Percentiles rank a stretch among this genome's conserved stretches.
Evolutionary conservation across 2,888 invertebrate genomes (phyloP).

Genomic region (Philereme vetulata): DNA sequence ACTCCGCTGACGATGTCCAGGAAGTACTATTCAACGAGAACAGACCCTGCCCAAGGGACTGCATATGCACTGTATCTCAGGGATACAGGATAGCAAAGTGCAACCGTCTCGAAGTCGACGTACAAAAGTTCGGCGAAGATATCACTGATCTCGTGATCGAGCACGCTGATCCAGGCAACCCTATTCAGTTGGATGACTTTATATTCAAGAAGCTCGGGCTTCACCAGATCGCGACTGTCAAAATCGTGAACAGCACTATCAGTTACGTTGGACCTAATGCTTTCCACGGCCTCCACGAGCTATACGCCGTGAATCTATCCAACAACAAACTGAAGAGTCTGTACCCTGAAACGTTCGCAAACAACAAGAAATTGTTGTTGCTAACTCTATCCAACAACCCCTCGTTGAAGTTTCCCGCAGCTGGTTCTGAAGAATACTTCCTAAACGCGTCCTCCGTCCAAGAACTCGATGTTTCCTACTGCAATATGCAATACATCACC

Average conservation of each 20-base stretch:
- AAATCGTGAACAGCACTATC: constrained; percentile 88
- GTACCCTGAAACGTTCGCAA: constrained; percentile 88
- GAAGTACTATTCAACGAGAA: constrained; percentile 76
- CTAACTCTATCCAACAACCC: constrained; percentile 88
- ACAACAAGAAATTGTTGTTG: constrained; percentile 86
- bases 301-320: constrained; percentile 88
- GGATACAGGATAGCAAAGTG: constrained; percentile 86
- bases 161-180: constrained; percentile 83
- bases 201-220: constrained; percentile 86
- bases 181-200: constrained; percentile 84
- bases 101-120: constrained; percentile 86
- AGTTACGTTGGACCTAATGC: constrained; percentile 86
- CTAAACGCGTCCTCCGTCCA: constrained; percentile 86
- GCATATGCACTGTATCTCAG: constrained; percentile 84
- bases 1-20: constrained; percentile 72
- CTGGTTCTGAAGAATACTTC: constrained; percentile 74
- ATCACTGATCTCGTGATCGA: constrained; percentile 87
- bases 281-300: constrained; percentile 86
- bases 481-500: constrained; percentile 86
- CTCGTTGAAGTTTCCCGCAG: constrained; percentile 71
- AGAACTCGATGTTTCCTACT: constrained; percentile 88
- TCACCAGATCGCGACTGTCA: constrained; percentile 86
- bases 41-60: constrained; percentile 85
- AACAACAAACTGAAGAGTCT: constrained; percentile 87
- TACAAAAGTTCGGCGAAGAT: constrained; percentile 86